Evolutionary conservation across 2,888 invertebrate species (phyloP).

Genomic region (Ophion ellenae): DNA sequence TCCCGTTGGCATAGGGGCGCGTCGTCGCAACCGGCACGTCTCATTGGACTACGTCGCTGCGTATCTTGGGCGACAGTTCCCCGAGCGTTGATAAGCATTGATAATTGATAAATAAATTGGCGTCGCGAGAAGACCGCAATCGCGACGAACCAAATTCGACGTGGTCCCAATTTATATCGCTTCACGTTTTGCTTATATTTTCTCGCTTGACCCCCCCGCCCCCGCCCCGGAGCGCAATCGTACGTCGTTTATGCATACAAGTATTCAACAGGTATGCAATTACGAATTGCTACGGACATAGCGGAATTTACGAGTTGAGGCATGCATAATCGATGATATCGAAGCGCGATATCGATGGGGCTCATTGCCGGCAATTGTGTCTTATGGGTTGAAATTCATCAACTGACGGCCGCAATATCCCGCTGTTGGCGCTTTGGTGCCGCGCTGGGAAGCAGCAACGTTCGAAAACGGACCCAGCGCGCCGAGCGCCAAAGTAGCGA

Average conservation of each 20-base stretch:
- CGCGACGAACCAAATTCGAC: conserved; percentile 21
- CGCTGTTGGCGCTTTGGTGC: too few species aligned
- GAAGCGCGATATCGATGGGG: conserved; percentile 52
- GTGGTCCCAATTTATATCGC: conserved; percentile 29
- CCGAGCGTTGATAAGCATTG: conserved; percentile 19
- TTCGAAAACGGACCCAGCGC: too few species aligned
- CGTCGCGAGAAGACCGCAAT: conserved; percentile 29
- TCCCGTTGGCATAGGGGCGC: too few species aligned
- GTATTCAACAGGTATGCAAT: conserved; percentile 13
- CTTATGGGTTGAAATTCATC: background rate
- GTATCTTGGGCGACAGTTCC: conserved; percentile 7
- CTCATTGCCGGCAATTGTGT: conserved; percentile 20
- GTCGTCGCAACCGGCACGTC: background rate
- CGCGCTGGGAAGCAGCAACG: too few species aligned
- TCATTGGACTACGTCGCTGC: conserved; percentile 16
- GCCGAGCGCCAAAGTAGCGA: too few species aligned
- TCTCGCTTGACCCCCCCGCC: background rate
- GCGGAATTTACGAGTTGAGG: conserved; percentile 52
- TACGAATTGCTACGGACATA: conserved; percentile 28
- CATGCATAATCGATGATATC: conserved; percentile 49
- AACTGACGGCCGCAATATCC: background rate
- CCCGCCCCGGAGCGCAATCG: background rate
- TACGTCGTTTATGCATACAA: conserved; percentile 14
- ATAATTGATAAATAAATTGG: conserved; percentile 26
- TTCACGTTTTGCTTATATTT: conserved; percentile 43